These are phyloP conservation scores for Bujurquina vittata DNA, from an alignment of 2,113 vertebrate species.

Conservation along the genomic window DNA sequence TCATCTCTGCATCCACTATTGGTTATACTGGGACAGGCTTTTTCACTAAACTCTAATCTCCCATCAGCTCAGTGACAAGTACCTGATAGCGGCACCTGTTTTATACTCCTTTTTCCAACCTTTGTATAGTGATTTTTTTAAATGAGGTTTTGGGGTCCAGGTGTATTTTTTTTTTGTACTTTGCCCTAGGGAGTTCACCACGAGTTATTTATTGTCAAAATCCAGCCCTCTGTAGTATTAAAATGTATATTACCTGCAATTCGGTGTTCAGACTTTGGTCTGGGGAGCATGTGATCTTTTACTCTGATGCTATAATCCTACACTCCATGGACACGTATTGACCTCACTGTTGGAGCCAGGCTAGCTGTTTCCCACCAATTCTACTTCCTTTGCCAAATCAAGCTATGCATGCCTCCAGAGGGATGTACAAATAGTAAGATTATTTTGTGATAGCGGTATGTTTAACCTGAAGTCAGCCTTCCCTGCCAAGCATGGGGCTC, in stretches of 20 bases:
- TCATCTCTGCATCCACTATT: too few relatives aligned
- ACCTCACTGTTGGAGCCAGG: neutral
- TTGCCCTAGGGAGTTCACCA: rapidly evolving
- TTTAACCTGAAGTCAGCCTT: neutral
- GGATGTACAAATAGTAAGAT: rapidly evolving
- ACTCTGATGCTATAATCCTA: neutral
- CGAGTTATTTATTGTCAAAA: neutral
- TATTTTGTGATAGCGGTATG: neutral
- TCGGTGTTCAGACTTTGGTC: neutral
- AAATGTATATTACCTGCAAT: neutral
- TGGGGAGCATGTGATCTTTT: neutral
- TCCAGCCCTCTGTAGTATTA: neutral
- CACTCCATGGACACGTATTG: neutral
- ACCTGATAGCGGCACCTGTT: neutral
- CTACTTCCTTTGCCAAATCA: too few relatives aligned
- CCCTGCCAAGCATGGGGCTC: neutral
- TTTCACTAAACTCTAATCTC: neutral
- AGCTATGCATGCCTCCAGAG: too few relatives aligned
- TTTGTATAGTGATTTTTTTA: neutral
- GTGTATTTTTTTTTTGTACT: neutral
- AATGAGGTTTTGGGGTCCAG: neutral
- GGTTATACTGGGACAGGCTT: too few relatives aligned
- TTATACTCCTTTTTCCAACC: neutral
- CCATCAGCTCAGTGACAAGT: neutral
- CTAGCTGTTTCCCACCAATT: rapidly evolving